These are phyloP conservation scores for Kuschelorhynchus macadamiae DNA, from an alignment of 2,888 invertebrate species.

Conservation along the genomic window DNA sequence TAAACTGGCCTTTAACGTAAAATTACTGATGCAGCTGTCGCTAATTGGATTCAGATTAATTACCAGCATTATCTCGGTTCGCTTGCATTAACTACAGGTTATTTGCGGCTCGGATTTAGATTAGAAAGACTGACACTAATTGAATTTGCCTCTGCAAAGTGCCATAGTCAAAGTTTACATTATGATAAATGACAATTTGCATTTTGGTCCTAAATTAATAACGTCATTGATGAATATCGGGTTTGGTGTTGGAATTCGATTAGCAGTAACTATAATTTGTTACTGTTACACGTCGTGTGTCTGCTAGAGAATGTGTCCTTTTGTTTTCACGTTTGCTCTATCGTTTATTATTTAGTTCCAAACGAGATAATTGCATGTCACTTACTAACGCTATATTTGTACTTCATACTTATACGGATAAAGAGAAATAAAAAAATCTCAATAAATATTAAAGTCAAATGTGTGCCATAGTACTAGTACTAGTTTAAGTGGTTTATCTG, in stretches of 20 bases:
- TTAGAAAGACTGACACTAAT: constrained; percentile 62
- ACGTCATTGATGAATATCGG: no score
- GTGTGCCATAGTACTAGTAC: no score
- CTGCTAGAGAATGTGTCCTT: no score
- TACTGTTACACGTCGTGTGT: not conserved
- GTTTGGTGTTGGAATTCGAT: not conserved
- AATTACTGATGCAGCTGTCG: constrained; percentile 38
- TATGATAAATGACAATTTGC: constrained; percentile 68
- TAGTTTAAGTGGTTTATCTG: no score
- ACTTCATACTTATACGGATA: not conserved
- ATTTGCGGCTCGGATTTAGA: constrained; percentile 39
- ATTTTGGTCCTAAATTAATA: not conserved
- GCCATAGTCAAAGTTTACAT: constrained; percentile 63
- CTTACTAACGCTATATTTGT: no score
- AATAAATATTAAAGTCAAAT: no score
- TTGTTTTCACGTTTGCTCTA: no score
- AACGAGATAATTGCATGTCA: no score
- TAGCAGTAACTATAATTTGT: not conserved
- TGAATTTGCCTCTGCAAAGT: constrained; percentile 67
- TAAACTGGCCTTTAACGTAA: constrained; percentile 34
- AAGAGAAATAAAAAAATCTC: no score
- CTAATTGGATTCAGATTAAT: constrained; percentile 61
- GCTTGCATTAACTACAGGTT: constrained; percentile 32
- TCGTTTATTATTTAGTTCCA: no score
- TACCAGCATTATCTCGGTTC: constrained; percentile 50